These are phyloP conservation scores for Gadus chalcogrammus DNA, from an alignment of 2,113 vertebrate species.

Conservation along the genomic window DNA sequence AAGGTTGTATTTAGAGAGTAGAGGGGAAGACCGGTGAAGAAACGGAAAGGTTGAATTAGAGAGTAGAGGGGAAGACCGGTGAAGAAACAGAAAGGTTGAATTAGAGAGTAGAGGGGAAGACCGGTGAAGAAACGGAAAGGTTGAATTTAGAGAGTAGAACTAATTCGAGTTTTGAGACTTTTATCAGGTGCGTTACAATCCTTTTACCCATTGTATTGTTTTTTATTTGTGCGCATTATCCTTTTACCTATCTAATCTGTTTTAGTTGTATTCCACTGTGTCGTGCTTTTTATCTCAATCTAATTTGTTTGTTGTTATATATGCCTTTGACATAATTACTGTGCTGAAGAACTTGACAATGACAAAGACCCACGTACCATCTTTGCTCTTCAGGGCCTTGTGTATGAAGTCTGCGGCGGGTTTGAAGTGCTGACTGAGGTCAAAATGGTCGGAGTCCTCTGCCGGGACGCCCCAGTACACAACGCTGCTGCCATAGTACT, in stretches of 20 bases:
- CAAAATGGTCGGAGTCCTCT: conserved; percentile 76
- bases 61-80: background rate
- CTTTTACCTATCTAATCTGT: no score
- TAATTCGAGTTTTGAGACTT: no score
- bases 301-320: no score
- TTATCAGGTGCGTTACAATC: no score
- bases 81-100: background rate
- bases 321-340: no score
- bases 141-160: no score
- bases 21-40: background rate
- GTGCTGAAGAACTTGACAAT: background rate
- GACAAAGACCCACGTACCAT: conserved; percentile 51
- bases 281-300: no score
- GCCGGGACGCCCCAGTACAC: conserved; percentile 76
- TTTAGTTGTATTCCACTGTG: no score
- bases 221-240: no score
- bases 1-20: background rate
- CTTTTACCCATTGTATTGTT: no score
- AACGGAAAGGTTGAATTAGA: background rate
- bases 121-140: background rate
- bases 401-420: conserved; percentile 76
- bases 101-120: background rate
- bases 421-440: conserved; percentile 72
- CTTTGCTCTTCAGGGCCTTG: conserved; percentile 69
- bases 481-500: conserved; percentile 81